These are phyloP conservation scores for Phylloscopus whistleri DNA, from an alignment of 2,113 vertebrate species.

Conservation along the genomic window DNA sequence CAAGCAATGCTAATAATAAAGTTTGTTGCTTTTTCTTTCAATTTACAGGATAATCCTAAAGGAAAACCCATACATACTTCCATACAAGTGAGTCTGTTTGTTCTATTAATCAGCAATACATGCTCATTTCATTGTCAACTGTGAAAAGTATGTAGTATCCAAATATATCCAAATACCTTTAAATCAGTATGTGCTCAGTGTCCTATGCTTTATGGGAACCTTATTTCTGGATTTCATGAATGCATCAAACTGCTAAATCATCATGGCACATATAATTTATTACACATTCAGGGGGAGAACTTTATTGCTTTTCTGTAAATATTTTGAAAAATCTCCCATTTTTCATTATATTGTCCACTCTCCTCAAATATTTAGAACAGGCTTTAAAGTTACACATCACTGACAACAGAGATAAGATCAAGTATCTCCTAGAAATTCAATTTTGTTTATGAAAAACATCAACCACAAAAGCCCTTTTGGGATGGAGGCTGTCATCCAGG, in stretches of 20 bases:
- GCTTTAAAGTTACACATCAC: not conserved
- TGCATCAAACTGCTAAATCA: not conserved
- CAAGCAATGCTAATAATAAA: not conserved
- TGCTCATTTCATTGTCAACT: not conserved
- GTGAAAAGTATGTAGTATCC: not conserved
- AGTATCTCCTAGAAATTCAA: not conserved
- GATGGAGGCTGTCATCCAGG: not conserved
- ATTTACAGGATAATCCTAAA: slow-evolving; percentile 1
- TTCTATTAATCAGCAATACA: not conserved
- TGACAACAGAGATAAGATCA: not conserved
- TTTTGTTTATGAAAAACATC: not conserved
- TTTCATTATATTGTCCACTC: not conserved
- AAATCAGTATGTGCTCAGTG: not conserved
- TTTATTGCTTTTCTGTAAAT: not conserved
- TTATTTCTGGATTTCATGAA: not conserved
- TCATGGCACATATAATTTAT: not conserved
- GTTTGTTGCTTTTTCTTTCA: not conserved
- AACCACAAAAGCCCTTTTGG: not conserved
- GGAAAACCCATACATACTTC: not conserved
- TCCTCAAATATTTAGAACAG: not conserved
- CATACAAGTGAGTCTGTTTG: slow-evolving; percentile 20
- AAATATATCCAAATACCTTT: not conserved
- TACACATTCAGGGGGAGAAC: not conserved
- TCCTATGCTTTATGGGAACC: not conserved
- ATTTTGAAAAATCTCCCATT: not conserved